phyloP scores from a whole-genome alignment of 2,113 vertebrate genomes.

The Dasyurus viverrinus region DNA sequence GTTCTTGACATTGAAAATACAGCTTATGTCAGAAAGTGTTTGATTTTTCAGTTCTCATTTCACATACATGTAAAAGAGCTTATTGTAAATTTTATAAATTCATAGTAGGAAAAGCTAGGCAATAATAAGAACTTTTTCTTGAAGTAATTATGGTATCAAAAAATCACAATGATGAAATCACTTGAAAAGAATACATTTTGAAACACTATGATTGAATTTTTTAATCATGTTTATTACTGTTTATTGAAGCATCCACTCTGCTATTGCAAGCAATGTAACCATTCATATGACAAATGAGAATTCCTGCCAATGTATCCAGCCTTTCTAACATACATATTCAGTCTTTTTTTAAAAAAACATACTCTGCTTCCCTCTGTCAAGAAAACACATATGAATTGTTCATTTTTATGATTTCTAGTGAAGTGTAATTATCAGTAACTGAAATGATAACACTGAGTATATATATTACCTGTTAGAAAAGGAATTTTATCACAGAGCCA shows the following conservation, averaged over 20 bases:
- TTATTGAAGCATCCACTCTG: constrained; percentile 39
- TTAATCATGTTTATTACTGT: constrained; percentile 27
- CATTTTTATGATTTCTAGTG: constrained; percentile 35
- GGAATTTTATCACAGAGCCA: constrained; percentile 34
- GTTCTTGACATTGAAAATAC: not conserved
- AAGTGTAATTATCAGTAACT: constrained; percentile 30
- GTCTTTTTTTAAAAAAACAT: not conserved
- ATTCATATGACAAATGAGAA: not conserved
- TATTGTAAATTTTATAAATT: not conserved
- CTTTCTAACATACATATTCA: not conserved
- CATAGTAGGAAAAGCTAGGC: not conserved
- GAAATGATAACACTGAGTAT: not conserved
- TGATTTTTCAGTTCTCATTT: not conserved
- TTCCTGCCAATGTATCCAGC: not conserved
- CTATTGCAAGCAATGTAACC: constrained; percentile 2
- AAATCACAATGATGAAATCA: not conserved
- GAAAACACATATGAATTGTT: constrained; percentile 26
- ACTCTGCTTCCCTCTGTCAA: constrained; percentile 14
- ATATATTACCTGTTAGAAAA: constrained; percentile 18
- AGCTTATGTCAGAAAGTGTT: not conserved
- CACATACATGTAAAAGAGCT: not conserved
- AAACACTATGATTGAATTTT: constrained; percentile 23
- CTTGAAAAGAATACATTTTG: constrained; percentile 33
- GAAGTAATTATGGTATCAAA: not conserved
- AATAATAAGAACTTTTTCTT: not conserved